Evolutionary conservation across 2,113 vertebrate genomes (phyloP), one percentile per base, ranked within the genome.

Genomic region (Hystrix cristata): DNA sequence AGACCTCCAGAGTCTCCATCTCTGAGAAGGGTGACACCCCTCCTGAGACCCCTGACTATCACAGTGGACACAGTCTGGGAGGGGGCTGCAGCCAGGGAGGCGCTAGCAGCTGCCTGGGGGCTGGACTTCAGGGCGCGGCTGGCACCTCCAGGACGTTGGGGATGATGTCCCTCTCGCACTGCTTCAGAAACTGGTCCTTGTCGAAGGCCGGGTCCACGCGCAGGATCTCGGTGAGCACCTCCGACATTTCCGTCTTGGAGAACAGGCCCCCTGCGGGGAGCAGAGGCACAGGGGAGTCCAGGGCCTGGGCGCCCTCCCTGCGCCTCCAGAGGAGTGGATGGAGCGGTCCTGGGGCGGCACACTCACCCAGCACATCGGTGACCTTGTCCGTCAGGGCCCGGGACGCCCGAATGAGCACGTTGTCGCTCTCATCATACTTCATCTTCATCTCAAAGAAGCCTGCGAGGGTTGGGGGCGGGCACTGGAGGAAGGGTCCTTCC

Each of bases 381-480:
- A 99, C 99, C 96, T 99, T 99, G 97, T 99, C 99, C 0, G 99
- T 99, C 97, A 99, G 98, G 0, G 99, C 99, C 0, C 99, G 99
- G 0, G 99, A 99, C 0, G 99, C 99, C 84, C 99, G 98, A 97
- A 99, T 99, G 23, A 99, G 96, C 6, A 98, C 98, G 0, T 99
- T 99, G 97, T 99, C 99, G 0, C 99, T 99, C 95, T 99, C 99
- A 0, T 99, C 99, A 0, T 99, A 99, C 62, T 99, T 99, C 99
- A 99, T 99, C 98, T 99, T 99, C 99, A 99, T 99, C 98, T 99
- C 99, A 18, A 99, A 99, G 98, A 99, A 99, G 88, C 99, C 99
- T 99, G 98, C 0, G 62, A 34, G 51, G 83, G 2, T 31, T 0
- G 1, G 76, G n/a, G 67, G 0, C 0, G 7, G 16, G 29, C 7